These are phyloP conservation scores for Germaria angustata DNA, from an alignment of 2,888 invertebrate species.

Conservation along the genomic window DNA sequence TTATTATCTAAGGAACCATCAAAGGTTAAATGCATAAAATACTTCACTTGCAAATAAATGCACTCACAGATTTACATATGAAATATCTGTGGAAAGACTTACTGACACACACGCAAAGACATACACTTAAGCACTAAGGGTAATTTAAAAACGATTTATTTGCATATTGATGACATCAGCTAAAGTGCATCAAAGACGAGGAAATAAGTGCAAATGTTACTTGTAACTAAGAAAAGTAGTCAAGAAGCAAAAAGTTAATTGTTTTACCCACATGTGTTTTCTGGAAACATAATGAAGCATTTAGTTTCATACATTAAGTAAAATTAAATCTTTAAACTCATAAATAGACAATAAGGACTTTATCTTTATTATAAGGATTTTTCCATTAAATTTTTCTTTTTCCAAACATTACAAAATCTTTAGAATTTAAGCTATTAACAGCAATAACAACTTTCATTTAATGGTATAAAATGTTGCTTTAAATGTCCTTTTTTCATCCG, in stretches of 20 bases:
- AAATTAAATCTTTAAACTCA: not conserved
- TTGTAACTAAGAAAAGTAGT: not conserved
- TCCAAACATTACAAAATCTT: not conserved
- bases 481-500: slow-evolving; percentile 24
- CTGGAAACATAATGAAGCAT: not conserved
- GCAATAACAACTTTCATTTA: slow-evolving; percentile 34
- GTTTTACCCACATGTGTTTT: slow-evolving; percentile 4
- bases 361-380: too few species aligned
- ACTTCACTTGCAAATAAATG: slow-evolving; percentile 14
- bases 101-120: not conserved
- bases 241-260: not conserved
- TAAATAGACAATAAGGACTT: too few species aligned
- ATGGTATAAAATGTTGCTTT: slow-evolving; percentile 36
- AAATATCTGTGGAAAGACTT: not conserved
- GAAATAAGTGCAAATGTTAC: slow-evolving; percentile 10
- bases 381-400: too few species aligned
- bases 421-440: not conserved
- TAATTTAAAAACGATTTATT: slow-evolving; percentile 63
- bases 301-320: not conserved
- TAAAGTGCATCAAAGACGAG: slow-evolving; percentile 23
- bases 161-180: slow-evolving; percentile 61
- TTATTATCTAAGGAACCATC: slow-evolving; percentile 59
- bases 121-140: not conserved
- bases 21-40: slow-evolving; percentile 60
- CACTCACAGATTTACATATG: not conserved